Base-by-base conservation (phyloP, 2,888 invertebrate species). In the Drosophila fungiperda region DNA sequence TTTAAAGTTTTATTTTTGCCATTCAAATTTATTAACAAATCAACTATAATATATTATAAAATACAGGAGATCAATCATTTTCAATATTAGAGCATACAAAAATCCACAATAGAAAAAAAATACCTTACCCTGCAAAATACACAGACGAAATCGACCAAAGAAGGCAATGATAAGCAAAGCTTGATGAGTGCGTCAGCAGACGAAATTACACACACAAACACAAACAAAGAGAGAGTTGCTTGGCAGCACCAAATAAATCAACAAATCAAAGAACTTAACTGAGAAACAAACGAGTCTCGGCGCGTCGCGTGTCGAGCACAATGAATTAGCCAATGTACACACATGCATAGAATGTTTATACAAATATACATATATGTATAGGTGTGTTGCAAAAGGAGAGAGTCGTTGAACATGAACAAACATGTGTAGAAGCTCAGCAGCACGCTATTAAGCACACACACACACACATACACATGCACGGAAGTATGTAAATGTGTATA, bases 231-330 rank as follows among this genome's bases (percentile, higher is more conserved):
- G 1, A 40, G 26, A 29, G n/a, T 23, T 6, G 48, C 50, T 23
- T n/a, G 11, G 26, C 12, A 55, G 57, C 55, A 60, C 61, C 68
- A 82, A 76, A 82, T 78, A 80, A 73, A 82, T 82, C 76, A 82
- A 80, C 68, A 82, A 82, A 82, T 82, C 82, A 82, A 82, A 82
- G 82, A 81, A 78, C 81, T 81, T 78, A 81, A 76, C 80, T 70
- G 68, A 73, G 76, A 79, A 82, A 79, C 68, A 79, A 82, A 76
- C 73, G 68, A 76, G 66, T 70, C 74, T 68, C 69, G 49, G 55
- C 66, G 68, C 57, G 65, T 32, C 40, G 36, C 55, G 73, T 63
- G 68, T 45, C 52, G 12, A 68, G 52, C 63, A 61, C 65, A 73
- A 68, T 76, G 71, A 82, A 73, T 68, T 76, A 82, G 67, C 68